phyloP scores from a whole-genome alignment of 1,140 invertebrate genomes.

The Drosophila tropicalis region DNA sequence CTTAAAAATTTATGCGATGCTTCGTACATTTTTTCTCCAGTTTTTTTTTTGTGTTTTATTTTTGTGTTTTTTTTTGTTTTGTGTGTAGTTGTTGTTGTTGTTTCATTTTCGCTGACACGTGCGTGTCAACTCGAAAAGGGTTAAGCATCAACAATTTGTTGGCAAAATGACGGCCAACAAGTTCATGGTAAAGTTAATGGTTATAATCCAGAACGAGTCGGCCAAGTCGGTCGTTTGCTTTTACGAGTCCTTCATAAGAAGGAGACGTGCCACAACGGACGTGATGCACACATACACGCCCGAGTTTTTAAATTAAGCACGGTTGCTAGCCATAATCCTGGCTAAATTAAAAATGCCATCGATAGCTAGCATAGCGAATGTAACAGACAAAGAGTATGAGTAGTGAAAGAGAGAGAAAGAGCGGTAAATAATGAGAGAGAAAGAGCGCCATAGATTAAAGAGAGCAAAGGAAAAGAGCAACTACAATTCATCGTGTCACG shows the following conservation, averaged over 20 bases:
- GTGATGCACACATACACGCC: conserved; percentile 43
- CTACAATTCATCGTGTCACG: conserved; percentile 6
- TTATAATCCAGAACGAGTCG: conserved; percentile 68
- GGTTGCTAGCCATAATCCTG: conserved; percentile 59
- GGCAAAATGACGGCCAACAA: conserved; percentile 72
- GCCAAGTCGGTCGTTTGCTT: conserved; percentile 70
- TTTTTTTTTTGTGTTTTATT: background rate
- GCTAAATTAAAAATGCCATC: conserved; percentile 70
- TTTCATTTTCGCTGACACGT: conserved; percentile 51
- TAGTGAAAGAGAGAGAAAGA: conserved; percentile 1
- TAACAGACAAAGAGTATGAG: conserved; percentile 3
- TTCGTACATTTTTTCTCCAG: conserved; percentile 16
- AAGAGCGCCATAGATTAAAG: conserved; percentile 18
- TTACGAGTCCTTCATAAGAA: conserved; percentile 80
- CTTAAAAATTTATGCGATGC: conserved; percentile 70
- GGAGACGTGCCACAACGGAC: conserved; percentile 65
- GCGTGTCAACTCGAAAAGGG: conserved; percentile 71
- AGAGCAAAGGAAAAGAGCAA: background rate
- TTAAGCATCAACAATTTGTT: conserved; percentile 75
- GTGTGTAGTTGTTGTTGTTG: background rate
- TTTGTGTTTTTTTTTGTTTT: conserved; percentile 37
- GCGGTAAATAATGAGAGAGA: background rate
- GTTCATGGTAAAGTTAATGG: conserved; percentile 70
- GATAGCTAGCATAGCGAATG: conserved; percentile 6
- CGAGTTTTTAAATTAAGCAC: conserved; percentile 63